Conservation (phyloP, 2,113 vertebrate species). For the Oncorhynchus mykiss region DNA sequence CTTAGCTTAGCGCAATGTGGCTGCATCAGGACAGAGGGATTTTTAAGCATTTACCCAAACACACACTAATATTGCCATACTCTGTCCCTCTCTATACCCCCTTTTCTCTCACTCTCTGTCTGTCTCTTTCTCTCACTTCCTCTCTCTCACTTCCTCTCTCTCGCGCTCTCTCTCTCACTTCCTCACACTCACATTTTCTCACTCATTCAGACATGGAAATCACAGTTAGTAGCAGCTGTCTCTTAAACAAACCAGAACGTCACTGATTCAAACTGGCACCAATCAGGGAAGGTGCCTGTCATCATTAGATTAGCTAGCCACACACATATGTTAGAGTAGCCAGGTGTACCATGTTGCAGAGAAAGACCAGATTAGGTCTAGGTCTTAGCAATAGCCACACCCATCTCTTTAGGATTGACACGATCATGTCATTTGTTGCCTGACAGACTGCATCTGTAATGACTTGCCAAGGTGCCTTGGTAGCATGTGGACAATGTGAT, state of each 20-base stretch:
- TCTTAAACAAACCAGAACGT: slow-evolving; percentile 6
- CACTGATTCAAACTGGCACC: slow-evolving; percentile 9
- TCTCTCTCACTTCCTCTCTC: neutral
- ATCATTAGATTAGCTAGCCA: slow-evolving; percentile 7
- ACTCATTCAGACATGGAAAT: neutral
- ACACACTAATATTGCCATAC: no score
- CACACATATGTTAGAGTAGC: neutral
- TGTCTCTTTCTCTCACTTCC: neutral
- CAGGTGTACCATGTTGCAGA: no score
- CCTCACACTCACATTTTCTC: neutral
- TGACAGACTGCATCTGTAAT: no score
- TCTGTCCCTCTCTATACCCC: neutral
- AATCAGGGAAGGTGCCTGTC: slow-evolving; percentile 5
- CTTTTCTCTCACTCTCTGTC: neutral
- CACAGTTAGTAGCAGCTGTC: neutral
- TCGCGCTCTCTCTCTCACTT: neutral
- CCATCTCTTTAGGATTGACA: no score
- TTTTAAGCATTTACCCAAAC: neutral
- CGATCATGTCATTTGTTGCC: no score
- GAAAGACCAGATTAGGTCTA: no score
- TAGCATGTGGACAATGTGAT: no score
- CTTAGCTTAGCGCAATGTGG: neutral
- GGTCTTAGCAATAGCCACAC: no score
- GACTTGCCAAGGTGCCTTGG: no score
- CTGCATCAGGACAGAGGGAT: neutral